These are phyloP conservation scores for Ormyrus pomaceus DNA, from an alignment of 2,888 invertebrate genomes.

Conservation along the genomic window DNA sequence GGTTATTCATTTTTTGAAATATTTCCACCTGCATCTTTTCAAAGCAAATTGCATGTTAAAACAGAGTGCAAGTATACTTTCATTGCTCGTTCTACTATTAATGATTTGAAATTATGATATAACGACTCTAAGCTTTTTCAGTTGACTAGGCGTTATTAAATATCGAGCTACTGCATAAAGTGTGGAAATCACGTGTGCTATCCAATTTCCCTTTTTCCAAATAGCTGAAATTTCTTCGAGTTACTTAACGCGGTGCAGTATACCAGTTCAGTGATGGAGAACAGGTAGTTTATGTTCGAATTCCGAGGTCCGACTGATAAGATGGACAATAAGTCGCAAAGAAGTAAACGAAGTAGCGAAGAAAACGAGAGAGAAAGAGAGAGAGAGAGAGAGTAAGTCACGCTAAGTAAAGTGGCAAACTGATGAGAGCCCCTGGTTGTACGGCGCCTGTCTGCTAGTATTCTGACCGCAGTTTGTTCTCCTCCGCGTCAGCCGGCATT, in stretches of 20 bases:
- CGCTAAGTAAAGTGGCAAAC: slow-evolving; percentile 44
- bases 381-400: slow-evolving; percentile 22
- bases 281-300: slow-evolving; percentile 4
- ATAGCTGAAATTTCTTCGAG: slow-evolving; percentile 9
- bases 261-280: too few species aligned
- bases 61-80: not conserved
- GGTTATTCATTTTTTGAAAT: too few species aligned
- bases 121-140: too few species aligned
- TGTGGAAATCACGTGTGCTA: not conserved
- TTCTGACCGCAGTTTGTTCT: slow-evolving; percentile 68
- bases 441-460: slow-evolving; percentile 73
- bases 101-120: too few species aligned
- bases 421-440: slow-evolving; percentile 70
- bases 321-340: too few species aligned
- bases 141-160: too few species aligned
- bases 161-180: too few species aligned
- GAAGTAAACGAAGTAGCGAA: too few species aligned
- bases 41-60: too few species aligned
- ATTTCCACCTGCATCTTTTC: too few species aligned
- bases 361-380: slow-evolving; percentile 52
- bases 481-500: slow-evolving; percentile 64
- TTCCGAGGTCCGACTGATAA: not conserved
- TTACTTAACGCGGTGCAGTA: not conserved
- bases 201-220: not conserved
- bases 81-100: too few species aligned